A percentile compares a stretch with the other conserved stretches of the same genome.
These are phyloP conservation scores for Timandra comae DNA, from an alignment of 2,888 invertebrate species.

Conservation along the genomic window DNA sequence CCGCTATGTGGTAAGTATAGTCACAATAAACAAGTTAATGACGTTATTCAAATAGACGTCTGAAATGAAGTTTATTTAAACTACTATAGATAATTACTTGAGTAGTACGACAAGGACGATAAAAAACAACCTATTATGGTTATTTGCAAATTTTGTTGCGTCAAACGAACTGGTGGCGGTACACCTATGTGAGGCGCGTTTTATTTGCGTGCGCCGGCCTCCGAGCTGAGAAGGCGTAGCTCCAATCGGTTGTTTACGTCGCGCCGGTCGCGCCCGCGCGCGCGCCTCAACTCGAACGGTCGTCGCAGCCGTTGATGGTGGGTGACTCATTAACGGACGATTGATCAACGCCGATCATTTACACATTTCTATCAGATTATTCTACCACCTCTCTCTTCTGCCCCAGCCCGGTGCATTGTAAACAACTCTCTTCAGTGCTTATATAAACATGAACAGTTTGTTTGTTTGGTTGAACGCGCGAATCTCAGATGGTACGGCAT, in stretches of 20 bases:
- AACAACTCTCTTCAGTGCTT: slow-evolving; percentile 5
- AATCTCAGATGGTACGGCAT: no score
- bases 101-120: neutral
- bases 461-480: no score
- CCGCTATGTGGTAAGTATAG: no score
- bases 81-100: no score
- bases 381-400: no score
- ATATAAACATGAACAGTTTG: no score
- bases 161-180: slow-evolving; percentile 38
- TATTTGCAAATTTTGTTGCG: slow-evolving; percentile 21
- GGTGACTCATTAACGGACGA: slow-evolving; percentile 58
- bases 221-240: slow-evolving; percentile 47
- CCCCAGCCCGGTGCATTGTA: no score
- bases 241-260: slow-evolving; percentile 50
- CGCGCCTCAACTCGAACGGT: slow-evolving; percentile 4
- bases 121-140: neutral
- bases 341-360: slow-evolving; percentile 30
- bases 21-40: no score
- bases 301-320: slow-evolving; percentile 32
- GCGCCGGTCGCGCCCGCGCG: slow-evolving; percentile 16
- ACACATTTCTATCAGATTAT: slow-evolving; percentile 31
- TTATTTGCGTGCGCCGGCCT: slow-evolving; percentile 55
- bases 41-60: no score
- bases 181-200: slow-evolving; percentile 54
- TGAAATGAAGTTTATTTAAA: no score